These are phyloP conservation scores for Myotis lucifugus DNA, from an alignment of 2,113 vertebrate species.

Conservation along the genomic window DNA sequence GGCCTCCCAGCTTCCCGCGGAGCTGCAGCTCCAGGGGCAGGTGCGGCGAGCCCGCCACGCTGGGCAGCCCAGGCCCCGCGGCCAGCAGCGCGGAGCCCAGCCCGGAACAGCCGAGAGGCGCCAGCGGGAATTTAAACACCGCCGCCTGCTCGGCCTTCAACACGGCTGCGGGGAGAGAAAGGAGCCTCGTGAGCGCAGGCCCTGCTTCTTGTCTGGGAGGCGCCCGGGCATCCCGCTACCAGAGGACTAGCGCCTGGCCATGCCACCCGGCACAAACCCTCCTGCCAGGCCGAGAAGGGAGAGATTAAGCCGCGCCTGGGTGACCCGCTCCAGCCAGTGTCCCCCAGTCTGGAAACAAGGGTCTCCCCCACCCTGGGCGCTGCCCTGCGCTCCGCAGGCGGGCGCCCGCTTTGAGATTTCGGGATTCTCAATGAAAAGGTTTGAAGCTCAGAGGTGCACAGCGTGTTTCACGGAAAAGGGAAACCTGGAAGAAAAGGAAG, in stretches of 20 bases:
- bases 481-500: slow-evolving; percentile 3
- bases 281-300: background rate
- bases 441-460: background rate
- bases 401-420: background rate
- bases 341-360: background rate
- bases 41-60: slow-evolving; percentile 88
- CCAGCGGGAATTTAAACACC: slow-evolving; percentile 96
- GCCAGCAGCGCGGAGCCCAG: slow-evolving; percentile 92
- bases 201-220: background rate
- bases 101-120: slow-evolving; percentile 92
- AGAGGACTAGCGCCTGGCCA: background rate
- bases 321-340: background rate
- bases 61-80: slow-evolving; percentile 89
- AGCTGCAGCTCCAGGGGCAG: slow-evolving; percentile 97
- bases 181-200: background rate
- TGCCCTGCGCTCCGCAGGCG: background rate
- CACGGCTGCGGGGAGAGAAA: slow-evolving; percentile 82
- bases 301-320: background rate
- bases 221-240: accelerated
- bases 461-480: background rate
- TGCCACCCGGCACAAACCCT: background rate
- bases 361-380: background rate
- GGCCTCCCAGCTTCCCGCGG: slow-evolving; percentile 94
- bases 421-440: background rate
- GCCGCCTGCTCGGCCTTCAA: slow-evolving; percentile 94